These are phyloP conservation scores for Cheirogaleus medius DNA, from an alignment of 2,113 vertebrate species.

Conservation along the genomic window DNA sequence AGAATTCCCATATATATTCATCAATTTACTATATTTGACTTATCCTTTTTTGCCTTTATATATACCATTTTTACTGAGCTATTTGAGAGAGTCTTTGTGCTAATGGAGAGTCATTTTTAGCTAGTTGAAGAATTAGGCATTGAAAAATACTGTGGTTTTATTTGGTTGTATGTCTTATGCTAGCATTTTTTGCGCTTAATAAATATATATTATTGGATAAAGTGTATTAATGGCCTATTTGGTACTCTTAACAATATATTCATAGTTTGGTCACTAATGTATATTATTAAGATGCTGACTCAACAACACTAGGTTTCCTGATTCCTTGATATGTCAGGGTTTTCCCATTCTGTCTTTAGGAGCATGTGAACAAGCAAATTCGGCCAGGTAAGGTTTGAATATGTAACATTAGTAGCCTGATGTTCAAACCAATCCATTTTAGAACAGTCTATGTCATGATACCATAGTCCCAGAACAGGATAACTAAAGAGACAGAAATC, in stretches of 20 bases:
- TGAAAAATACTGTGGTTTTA: constrained; percentile 29
- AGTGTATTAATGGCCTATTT: background rate
- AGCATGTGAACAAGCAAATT: background rate
- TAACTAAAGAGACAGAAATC: background rate
- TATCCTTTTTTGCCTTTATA: no score
- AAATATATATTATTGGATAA: background rate
- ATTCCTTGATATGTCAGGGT: background rate
- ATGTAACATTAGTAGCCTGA: background rate
- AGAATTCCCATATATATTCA: no score
- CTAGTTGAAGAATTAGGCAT: background rate
- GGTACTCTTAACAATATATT: background rate
- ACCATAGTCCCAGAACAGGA: background rate
- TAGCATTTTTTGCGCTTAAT: background rate
- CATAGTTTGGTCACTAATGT: constrained; percentile 13
- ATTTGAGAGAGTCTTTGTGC: background rate
- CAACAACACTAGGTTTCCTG: background rate
- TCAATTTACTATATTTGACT: no score
- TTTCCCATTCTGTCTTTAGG: background rate
- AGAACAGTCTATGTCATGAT: background rate
- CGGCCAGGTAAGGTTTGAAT: background rate
- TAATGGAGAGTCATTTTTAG: constrained; percentile 10
- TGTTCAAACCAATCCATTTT: background rate
- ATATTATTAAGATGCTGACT: background rate
- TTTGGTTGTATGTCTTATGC: background rate
- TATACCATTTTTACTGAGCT: no score